Base-by-base conservation (phyloP, 1,140 invertebrate genomes). In the Brachionus calyciflorus region DNA sequence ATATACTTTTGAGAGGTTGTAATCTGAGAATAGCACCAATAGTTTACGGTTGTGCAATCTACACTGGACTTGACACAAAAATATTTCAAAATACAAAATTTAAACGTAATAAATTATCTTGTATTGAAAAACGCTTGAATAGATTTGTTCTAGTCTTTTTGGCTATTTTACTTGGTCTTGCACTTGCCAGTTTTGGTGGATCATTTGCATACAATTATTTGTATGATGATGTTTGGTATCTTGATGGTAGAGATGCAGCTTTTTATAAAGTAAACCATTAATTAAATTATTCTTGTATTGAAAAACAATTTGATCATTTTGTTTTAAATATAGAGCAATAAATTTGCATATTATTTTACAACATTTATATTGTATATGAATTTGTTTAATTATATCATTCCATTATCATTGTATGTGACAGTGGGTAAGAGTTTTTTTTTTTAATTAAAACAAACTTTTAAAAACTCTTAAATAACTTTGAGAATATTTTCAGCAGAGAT, bases 391-490 rank as follows among this genome's bases (percentile, higher is more conserved):
- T 73, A 73, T 30, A 55, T 73, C n/a, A 55, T 73, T 37, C 69
- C 69, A 10, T 14, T 73, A 51, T 73, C 69, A 33, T 37, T 73
- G 9, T 73, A 73, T 41, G 69, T 73, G 10, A 73, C 69, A 51
- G 37, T 73, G 28, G 69, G 69, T 73, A 73, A 30, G 12, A 14
- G 14, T n/a, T n/a, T n/a, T n/a, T n/a, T 96, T 93, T 83, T 89
- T 98, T 81, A 93, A 92, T 79, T 96, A 94, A 87, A 93, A 93
- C 80, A n/a, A n/a, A n/a, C n/a, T n/a, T n/a, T n/a, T n/a, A n/a
- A n/a, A n/a, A n/a, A n/a, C n/a, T n/a, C n/a, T n/a, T n/a, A n/a
- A n/a, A n/a, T n/a, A n/a, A n/a, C n/a, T n/a, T n/a, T n/a, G n/a
- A n/a, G n/a, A n/a, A n/a, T n/a, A n/a, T n/a, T n/a, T n/a, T n/a